These are phyloP conservation scores for Drosophila repletoides DNA, from an alignment of 1,140 invertebrate species.

Conservation along the genomic window DNA sequence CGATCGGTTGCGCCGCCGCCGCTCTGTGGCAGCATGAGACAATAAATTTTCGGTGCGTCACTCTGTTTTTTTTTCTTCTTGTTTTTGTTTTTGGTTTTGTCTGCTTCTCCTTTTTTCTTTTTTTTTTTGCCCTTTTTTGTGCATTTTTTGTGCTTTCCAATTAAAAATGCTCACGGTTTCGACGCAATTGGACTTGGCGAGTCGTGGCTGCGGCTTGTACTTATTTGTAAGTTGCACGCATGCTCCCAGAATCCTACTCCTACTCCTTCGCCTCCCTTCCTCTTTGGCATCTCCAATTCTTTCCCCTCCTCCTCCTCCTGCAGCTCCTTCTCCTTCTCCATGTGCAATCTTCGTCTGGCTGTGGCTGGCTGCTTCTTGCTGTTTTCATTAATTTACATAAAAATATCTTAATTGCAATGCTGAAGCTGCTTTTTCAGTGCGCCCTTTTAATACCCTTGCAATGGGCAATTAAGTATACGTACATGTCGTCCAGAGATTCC, in stretches of 20 bases:
- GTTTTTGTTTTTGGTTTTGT: not conserved
- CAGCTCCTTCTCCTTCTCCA: not conserved
- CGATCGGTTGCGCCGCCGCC: slow-evolving; percentile 39
- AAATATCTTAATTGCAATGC: slow-evolving; percentile 74
- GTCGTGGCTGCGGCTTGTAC: slow-evolving; percentile 55
- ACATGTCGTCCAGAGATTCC: too few relatives aligned
- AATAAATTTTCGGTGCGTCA: slow-evolving; percentile 80
- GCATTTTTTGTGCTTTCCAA: slow-evolving; percentile 68
- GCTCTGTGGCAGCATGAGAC: slow-evolving; percentile 49
- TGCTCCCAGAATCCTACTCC: slow-evolving; percentile 11
- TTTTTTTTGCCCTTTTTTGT: too few relatives aligned
- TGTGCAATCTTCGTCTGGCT: too few relatives aligned
- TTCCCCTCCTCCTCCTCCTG: not conserved
- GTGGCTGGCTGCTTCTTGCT: slow-evolving; percentile 1
- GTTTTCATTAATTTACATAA: slow-evolving; percentile 73
- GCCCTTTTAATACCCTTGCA: too few relatives aligned
- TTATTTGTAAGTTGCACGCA: slow-evolving; percentile 78
- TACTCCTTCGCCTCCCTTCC: not conserved
- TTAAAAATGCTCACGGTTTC: slow-evolving; percentile 68
- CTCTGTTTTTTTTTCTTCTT: slow-evolving; percentile 1
- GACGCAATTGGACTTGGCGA: slow-evolving; percentile 57
- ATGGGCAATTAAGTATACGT: too few relatives aligned
- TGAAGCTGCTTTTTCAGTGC: slow-evolving; percentile 7
- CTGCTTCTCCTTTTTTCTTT: not conserved
- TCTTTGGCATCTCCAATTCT: not conserved